phyloP scores from a whole-genome alignment of 2,113 vertebrate species.

The Heterocephalus glaber region DNA sequence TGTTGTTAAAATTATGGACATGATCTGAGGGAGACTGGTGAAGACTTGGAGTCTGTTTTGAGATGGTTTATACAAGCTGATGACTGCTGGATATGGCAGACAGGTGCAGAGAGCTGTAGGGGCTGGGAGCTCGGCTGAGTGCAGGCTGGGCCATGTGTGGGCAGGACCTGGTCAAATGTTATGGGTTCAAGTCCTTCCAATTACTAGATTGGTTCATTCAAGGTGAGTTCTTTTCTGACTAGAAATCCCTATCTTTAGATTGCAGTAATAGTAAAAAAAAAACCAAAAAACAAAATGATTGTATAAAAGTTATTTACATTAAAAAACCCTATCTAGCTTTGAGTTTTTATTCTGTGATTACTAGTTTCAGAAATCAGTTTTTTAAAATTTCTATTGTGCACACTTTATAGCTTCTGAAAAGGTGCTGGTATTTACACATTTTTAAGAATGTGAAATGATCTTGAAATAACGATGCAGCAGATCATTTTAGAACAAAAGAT shows the following conservation, averaged over 20 bases:
- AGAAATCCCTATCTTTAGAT: not conserved
- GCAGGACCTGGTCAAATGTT: fast-evolving
- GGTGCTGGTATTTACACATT: not conserved
- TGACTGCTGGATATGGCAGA: not conserved
- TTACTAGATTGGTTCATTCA: not conserved
- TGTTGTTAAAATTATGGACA: not conserved
- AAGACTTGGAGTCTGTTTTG: not conserved
- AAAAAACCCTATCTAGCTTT: not conserved
- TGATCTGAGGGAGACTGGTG: not conserved
- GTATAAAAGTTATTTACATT: not conserved
- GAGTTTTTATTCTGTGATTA: not conserved
- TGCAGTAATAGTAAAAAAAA: not conserved
- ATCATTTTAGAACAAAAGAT: not conserved
- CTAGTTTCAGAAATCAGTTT: not conserved
- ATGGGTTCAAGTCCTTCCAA: not conserved
- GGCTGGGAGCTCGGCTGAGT: fast-evolving
- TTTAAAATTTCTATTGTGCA: not conserved
- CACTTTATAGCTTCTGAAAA: not conserved
- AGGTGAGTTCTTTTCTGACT: not conserved
- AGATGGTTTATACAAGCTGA: not conserved
- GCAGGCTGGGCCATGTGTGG: too few relatives aligned
- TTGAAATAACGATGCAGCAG: not conserved
- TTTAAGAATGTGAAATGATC: slow-evolving; percentile 18
- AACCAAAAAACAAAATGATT: not conserved
- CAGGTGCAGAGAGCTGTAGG: not conserved